phyloP scores from a whole-genome alignment of 2,113 vertebrate species.

The Puma concolor region DNA sequence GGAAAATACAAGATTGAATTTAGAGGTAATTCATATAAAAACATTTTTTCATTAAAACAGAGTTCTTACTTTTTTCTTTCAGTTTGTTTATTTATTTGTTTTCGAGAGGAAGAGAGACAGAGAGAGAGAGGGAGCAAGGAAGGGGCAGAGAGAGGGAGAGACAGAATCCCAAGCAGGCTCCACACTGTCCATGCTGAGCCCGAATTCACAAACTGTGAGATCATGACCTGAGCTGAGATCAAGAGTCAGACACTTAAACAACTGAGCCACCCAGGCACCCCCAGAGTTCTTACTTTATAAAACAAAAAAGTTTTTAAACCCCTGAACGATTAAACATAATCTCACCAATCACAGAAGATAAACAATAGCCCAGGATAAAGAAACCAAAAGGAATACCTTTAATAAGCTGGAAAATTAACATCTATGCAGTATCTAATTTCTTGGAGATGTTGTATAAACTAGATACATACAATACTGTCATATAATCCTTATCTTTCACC shows the following conservation, averaged over 20 bases:
- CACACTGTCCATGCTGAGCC: no score
- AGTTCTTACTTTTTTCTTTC: neutral
- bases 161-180: no score
- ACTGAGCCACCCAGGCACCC: no score
- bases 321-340: neutral
- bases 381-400: conserved; percentile 18
- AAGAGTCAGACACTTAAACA: no score
- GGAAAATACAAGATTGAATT: neutral
- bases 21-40: neutral
- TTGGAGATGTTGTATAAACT: neutral
- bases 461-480: neutral
- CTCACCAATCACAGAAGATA: neutral
- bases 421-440: neutral
- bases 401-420: neutral
- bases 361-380: neutral
- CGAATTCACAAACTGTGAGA: no score
- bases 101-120: no score
- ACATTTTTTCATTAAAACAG: neutral
- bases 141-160: no score
- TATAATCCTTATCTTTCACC: neutral
- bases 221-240: no score
- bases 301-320: neutral
- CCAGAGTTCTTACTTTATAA: neutral
- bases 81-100: no score
- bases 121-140: no score